Conservation (phyloP, 2,888 invertebrate genomes). For the Entomobrya multifasciata region DNA sequence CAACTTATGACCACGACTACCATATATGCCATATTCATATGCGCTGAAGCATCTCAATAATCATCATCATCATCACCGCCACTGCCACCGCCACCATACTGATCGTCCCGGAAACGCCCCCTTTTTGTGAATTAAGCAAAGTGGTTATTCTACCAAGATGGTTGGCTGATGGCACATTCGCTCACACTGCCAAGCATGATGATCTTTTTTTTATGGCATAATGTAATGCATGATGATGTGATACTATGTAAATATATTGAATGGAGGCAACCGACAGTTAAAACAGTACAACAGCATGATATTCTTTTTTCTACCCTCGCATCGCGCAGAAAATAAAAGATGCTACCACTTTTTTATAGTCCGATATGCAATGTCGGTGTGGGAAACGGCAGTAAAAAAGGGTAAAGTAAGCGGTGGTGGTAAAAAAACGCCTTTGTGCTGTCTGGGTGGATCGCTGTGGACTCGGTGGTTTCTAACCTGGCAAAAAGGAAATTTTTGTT, state of each 20-base stretch:
- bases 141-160: slow-evolving; percentile 67
- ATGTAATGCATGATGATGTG: slow-evolving; percentile 13
- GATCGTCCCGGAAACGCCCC: slow-evolving; percentile 74
- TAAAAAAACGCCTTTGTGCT: slow-evolving; percentile 17
- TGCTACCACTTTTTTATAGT: neutral
- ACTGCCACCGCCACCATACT: no score
- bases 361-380: slow-evolving; percentile 35
- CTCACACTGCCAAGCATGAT: neutral
- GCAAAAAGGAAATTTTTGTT: no score
- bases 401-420: neutral
- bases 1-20: neutral
- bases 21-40: no score
- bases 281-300: neutral
- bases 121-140: slow-evolving; percentile 71
- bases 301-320: slow-evolving; percentile 22
- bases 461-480: slow-evolving; percentile 59
- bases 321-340: no score
- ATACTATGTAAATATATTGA: no score
- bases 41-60: slow-evolving; percentile 48
- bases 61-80: slow-evolving; percentile 23
- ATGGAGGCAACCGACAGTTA: neutral
- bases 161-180: slow-evolving; percentile 45
- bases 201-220: slow-evolving; percentile 32
- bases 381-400: slow-evolving; percentile 34
- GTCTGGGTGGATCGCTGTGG: slow-evolving; percentile 43